These are phyloP conservation scores for Vulpes vulpes DNA, from an alignment of 2,113 vertebrate genomes.

Conservation along the genomic window DNA sequence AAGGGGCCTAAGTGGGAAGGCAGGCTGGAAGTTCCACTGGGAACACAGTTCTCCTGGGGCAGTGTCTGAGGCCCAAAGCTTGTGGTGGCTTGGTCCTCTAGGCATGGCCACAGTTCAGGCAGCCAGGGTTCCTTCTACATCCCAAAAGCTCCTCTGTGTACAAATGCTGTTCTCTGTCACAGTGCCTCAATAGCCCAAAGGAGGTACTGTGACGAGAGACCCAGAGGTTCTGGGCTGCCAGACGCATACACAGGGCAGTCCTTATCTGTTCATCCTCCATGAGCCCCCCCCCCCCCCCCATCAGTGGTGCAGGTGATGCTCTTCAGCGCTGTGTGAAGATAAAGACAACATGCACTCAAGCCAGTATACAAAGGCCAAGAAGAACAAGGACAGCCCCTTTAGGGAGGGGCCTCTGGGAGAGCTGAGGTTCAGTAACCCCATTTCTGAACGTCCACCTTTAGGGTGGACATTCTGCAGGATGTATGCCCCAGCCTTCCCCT, in stretches of 20 bases:
- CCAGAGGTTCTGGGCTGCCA: not conserved
- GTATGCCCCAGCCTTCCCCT: constrained; percentile 7
- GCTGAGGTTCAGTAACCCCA: not conserved
- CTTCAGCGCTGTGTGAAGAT: constrained; percentile 78
- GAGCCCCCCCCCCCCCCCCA: not conserved
- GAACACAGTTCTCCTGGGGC: not conserved
- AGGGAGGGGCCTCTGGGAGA: constrained; percentile 60
- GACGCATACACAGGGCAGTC: not conserved
- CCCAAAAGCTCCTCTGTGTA: not conserved
- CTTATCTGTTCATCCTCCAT: not conserved
- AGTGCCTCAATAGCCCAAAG: not conserved
- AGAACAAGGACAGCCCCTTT: constrained; percentile 77
- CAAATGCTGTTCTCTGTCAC: not conserved
- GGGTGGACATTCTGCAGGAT: not conserved
- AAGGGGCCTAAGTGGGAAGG: not conserved
- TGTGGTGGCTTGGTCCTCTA: not conserved
- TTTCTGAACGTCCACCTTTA: not conserved
- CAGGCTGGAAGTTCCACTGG: not conserved
- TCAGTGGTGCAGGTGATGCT: constrained; percentile 77
- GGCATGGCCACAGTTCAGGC: not conserved
- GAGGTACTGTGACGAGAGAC: constrained; percentile 7
- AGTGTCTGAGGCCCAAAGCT: not conserved
- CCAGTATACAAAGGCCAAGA: constrained; percentile 80
- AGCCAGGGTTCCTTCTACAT: not conserved
- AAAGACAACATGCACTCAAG: constrained; percentile 84